phyloP scores from a whole-genome alignment of 2,888 invertebrate genomes.

The Flexamia atlantica region DNA sequence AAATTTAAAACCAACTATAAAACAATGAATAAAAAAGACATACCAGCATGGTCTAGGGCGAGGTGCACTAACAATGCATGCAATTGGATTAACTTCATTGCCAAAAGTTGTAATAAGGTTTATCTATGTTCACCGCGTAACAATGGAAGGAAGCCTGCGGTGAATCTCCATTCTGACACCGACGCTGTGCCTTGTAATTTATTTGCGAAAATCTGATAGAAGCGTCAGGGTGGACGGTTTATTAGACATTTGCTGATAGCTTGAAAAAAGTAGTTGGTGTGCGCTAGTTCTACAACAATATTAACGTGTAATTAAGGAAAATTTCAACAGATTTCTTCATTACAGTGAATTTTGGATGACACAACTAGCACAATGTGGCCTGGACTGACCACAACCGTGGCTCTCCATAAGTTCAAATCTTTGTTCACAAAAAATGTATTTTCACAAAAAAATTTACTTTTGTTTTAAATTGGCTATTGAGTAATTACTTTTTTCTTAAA shows the following conservation, averaged over 20 bases:
- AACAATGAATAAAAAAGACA: background rate
- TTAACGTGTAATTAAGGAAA: too few relatives aligned
- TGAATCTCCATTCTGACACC: constrained; percentile 42
- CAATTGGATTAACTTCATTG: constrained; percentile 54
- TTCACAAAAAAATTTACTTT: too few relatives aligned
- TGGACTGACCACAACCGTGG: too few relatives aligned
- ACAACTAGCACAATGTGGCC: too few relatives aligned
- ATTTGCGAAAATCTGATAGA: constrained; percentile 44
- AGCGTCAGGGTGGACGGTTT: constrained; percentile 22
- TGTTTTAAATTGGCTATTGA: too few relatives aligned
- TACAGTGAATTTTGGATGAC: too few relatives aligned
- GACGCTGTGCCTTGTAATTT: constrained; percentile 41
- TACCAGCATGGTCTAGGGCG: background rate
- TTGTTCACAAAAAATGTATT: too few relatives aligned
- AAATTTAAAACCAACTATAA: background rate
- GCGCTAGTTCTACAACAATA: background rate
- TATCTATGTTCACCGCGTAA: constrained; percentile 35
- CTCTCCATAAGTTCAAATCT: too few relatives aligned
- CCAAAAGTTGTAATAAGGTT: constrained; percentile 40
- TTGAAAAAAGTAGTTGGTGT: background rate
- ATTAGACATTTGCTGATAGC: constrained; percentile 40
- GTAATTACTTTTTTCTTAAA: too few relatives aligned
- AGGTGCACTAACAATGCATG: background rate
- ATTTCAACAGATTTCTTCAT: too few relatives aligned
- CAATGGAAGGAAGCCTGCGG: constrained; percentile 55